Conservation (phyloP, 2,113 vertebrate genomes). For the Sorex araneus region DNA sequence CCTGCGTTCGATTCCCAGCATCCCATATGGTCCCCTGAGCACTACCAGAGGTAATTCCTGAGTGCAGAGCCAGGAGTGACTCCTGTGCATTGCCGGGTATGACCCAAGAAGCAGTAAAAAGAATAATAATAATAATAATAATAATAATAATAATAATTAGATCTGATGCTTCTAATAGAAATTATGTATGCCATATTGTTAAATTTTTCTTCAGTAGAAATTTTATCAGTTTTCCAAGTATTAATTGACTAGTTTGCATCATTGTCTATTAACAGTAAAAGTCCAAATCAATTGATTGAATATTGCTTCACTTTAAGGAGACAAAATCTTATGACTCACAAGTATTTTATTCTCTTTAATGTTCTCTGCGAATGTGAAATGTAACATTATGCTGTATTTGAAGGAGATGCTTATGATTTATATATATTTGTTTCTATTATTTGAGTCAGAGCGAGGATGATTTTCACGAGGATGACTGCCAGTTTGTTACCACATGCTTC, state of each 20-base stretch:
- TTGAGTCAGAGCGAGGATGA: conserved; percentile 52
- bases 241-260: not conserved
- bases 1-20: too few species aligned
- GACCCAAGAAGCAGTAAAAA: too few species aligned
- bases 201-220: not conserved
- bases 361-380: conserved; percentile 31
- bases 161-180: not conserved
- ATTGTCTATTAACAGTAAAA: not conserved
- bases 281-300: not conserved
- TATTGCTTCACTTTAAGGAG: not conserved
- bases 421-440: not conserved
- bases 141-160: not conserved
- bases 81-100: too few species aligned
- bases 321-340: not conserved
- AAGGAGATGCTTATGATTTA: conserved; percentile 15
- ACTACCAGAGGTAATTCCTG: too few species aligned
- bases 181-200: not conserved
- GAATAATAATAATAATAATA: too few species aligned
- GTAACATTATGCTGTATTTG: conserved; percentile 11
- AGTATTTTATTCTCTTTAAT: not conserved
- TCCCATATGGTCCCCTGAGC: too few species aligned
- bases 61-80: too few species aligned
- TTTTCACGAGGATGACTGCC: conserved; percentile 14
- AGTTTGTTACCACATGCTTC: not conserved
- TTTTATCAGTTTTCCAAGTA: conserved; percentile 5